Evolutionary conservation across 2,888 invertebrate species (phyloP).

Genomic region (Parnassius mnemosyne): DNA sequence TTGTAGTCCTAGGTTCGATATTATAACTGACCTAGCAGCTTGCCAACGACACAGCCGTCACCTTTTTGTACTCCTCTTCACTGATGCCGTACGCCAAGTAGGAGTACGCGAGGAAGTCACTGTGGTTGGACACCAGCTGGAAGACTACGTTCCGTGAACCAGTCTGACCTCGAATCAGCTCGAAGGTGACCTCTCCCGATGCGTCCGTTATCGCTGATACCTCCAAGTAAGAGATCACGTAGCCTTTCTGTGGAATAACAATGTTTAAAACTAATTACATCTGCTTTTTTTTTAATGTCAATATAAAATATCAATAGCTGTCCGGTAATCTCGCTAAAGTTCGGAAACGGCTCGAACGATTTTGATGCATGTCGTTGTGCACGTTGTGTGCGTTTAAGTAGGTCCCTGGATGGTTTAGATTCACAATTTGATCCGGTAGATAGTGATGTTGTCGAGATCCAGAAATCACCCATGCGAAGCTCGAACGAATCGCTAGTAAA

Average conservation of each 20-base stretch:
- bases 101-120: constrained; percentile 63
- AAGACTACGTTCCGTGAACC: constrained; percentile 60
- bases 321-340: no score
- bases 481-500: no score
- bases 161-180: constrained; percentile 51
- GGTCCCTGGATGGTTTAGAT: no score
- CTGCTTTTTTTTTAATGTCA: no score
- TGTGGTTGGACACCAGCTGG: constrained; percentile 65
- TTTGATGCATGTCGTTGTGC: no score
- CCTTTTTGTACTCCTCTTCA: constrained; percentile 71
- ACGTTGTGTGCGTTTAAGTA: no score
- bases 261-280: no score
- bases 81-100: constrained; percentile 65
- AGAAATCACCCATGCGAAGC: no score
- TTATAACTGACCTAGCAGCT: constrained; percentile 47
- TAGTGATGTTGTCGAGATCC: no score
- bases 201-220: constrained; percentile 54
- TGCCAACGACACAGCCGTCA: constrained; percentile 48
- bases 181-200: constrained; percentile 56
- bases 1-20: neutral
- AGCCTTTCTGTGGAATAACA: constrained; percentile 52
- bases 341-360: no score
- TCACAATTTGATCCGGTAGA: no score
- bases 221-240: constrained; percentile 64
- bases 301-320: no score